Evolutionary conservation across 2,888 invertebrate species (phyloP).

Genomic region (Cantharis rufa): DNA sequence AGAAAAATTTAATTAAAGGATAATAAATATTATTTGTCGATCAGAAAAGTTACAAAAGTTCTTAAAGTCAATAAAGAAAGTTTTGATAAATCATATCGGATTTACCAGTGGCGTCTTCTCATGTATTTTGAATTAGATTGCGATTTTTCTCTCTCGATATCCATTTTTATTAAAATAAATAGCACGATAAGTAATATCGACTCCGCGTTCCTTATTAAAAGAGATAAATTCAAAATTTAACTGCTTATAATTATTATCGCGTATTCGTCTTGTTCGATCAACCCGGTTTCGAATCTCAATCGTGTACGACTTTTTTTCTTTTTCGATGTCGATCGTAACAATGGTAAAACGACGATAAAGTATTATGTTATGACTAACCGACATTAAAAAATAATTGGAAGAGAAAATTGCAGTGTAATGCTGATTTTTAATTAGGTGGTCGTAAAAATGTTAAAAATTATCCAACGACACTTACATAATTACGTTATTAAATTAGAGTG

Average conservation of each 20-base stretch:
- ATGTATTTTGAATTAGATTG: not conserved
- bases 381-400: not conserved
- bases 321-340: too few relatives aligned
- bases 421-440: not conserved
- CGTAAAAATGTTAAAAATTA: not conserved
- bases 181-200: not conserved
- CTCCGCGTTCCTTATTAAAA: not conserved
- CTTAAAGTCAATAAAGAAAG: constrained; percentile 1
- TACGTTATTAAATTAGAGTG: not conserved
- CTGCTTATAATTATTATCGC: not conserved
- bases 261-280: not conserved
- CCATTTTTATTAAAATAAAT: not conserved
- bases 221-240: not conserved
- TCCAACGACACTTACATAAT: not conserved
- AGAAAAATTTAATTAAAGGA: constrained; percentile 1
- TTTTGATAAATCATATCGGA: constrained; percentile 1
- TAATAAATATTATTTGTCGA: not conserved
- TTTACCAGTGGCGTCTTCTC: not conserved
- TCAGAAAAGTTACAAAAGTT: not conserved
- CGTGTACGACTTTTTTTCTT: not conserved
- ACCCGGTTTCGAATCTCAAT: not conserved
- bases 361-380: not conserved
- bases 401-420: not conserved
- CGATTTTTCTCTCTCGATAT: not conserved
- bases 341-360: not conserved